A percentile compares a stretch with the other conserved stretches of the same genome.
phyloP scores from a whole-genome alignment of 2,113 vertebrate species.

The Myotis yumanensis region DNA sequence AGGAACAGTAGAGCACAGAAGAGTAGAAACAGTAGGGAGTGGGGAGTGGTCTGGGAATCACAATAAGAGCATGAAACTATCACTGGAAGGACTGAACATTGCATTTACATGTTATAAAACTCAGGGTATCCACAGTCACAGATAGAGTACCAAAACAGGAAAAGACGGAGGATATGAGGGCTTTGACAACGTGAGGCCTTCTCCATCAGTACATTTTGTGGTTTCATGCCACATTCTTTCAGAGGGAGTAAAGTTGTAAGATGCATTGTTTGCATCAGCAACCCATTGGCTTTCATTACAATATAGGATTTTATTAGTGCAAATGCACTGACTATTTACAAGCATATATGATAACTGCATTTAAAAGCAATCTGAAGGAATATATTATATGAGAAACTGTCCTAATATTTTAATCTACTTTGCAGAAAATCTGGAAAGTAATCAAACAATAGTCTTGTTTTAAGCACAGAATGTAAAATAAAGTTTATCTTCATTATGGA shows the following conservation, averaged over 20 bases:
- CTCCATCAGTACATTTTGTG: neutral
- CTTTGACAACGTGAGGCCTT: neutral
- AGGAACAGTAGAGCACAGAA: neutral
- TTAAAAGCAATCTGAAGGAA: slow-evolving; percentile 55
- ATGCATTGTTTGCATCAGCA: neutral
- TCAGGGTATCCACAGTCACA: neutral
- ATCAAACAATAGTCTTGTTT: neutral
- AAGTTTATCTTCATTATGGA: neutral
- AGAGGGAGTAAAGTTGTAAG: neutral
- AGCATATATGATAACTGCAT: neutral
- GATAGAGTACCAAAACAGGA: neutral
- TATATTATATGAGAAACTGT: neutral
- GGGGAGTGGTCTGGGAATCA: neutral
- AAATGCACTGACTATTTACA: neutral
- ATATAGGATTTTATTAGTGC: neutral
- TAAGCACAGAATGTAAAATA: slow-evolving; percentile 44
- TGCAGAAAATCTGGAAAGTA: neutral
- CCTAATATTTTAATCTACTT: neutral
- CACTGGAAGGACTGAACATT: neutral
- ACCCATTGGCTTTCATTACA: neutral
- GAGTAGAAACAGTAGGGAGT: neutral
- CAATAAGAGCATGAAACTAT: neutral
- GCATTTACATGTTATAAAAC: slow-evolving; percentile 11
- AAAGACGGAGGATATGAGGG: neutral
- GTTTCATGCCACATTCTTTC: neutral